phyloP scores from a whole-genome alignment of 1,140 invertebrate species.

The Nymphalis io region DNA sequence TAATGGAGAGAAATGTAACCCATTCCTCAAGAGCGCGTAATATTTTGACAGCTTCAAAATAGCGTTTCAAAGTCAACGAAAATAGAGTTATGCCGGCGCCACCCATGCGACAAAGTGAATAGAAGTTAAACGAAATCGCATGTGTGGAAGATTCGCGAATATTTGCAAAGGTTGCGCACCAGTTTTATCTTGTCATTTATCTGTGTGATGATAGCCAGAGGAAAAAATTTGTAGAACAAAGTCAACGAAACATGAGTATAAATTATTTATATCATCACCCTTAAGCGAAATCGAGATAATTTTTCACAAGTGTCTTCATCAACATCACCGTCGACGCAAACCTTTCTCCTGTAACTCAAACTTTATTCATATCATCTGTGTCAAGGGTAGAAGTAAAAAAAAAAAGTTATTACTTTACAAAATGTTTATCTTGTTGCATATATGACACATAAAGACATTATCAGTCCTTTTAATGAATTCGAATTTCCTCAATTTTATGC shows the following conservation, averaged over 20 bases:
- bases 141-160: neutral
- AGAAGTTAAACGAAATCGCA: neutral
- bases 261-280: neutral
- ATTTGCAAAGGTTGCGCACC: neutral
- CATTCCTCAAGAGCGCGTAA: constrained; percentile 1
- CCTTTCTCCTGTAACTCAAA: constrained; percentile 47
- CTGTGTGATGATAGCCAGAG: neutral
- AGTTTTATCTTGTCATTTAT: neutral
- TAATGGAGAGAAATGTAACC: neutral
- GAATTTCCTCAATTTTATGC: neutral
- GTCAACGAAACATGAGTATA: no score
- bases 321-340: constrained; percentile 52
- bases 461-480: neutral
- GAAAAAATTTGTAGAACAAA: no score
- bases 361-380: constrained; percentile 50
- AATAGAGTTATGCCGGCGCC: constrained; percentile 40
- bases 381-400: constrained; percentile 46
- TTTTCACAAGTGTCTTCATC: no score
- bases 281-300: constrained; percentile 35
- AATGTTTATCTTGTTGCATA: neutral
- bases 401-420: neutral
- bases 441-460: neutral
- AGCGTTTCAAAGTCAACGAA: constrained; percentile 35
- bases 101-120: constrained; percentile 24
- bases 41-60: neutral